Base-by-base conservation (phyloP, 2,113 vertebrate genomes). In the Reinhardtius hippoglossoides region DNA sequence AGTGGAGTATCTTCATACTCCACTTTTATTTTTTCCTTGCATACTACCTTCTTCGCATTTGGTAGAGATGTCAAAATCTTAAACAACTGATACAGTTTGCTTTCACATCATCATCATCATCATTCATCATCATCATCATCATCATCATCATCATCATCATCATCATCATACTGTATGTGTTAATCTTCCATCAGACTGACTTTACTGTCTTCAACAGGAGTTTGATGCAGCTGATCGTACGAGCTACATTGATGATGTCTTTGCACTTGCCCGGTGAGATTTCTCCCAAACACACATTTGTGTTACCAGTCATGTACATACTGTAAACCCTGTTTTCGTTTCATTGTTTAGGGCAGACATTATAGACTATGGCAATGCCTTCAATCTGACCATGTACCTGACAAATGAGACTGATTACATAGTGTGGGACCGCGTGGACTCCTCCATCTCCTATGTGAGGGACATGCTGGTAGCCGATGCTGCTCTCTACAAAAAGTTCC, bases 371-470 rank as follows among this genome's bases (percentile, higher is more conserved):
- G 61, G 86, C 0, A 80, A 85, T 52, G 88, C 96, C 65, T 93
- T 99, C 71, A 86, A 95, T 9, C 85, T 98, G 66, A 98, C 96
- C 59, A 93, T n/a, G 83, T 99, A 99, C 81, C 91, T 99, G 60
- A 20, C 0, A 27, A 44, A 5, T 0, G 98, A 99, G 93, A 4
- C 0, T 1, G 92, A 95, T 0, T 98, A 95, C 87, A 95, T 98
- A 31, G 96, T 96, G 1, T 99, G 98, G 98, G 55, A 95, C 0
- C 94, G 95, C 74, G 88, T 88, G 72, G 74, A 95, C 37, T 89
- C 95, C 60, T 93, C 96, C 0, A 88, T 97, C 24, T 88, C 95
- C 16, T 98, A 99, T 62, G 87, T 99, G 0, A 82, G 89, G 67
- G 74, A 94, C 83, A 99, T 99, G 98, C 82, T 99, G 67, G 89